A percentile compares a stretch with the other conserved stretches of the same genome.
These are phyloP conservation scores for Eumacrocentrus americanus DNA, from an alignment of 2,888 invertebrate genomes.

Conservation along the genomic window DNA sequence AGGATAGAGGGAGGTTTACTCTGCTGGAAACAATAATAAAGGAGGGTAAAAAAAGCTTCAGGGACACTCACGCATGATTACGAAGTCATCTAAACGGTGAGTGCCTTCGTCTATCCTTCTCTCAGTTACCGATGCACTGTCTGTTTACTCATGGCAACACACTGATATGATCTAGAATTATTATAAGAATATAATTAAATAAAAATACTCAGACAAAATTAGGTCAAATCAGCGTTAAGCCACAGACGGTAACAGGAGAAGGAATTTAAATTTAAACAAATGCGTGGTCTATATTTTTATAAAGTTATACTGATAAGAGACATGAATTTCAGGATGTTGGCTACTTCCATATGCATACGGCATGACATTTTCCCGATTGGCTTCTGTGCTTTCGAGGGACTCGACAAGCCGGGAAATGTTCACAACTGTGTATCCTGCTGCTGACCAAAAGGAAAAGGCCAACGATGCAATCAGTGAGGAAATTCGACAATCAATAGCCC, in stretches of 20 bases:
- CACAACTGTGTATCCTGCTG: not conserved
- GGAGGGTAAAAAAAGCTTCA: conserved; percentile 42
- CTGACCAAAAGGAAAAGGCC: not conserved
- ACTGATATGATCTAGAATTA: conserved; percentile 35
- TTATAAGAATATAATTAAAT: conserved; percentile 9
- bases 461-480: conserved; percentile 24
- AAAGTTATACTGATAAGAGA: not conserved
- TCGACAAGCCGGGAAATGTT: not conserved
- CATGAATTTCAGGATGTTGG: conserved; percentile 48
- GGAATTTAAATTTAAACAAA: conserved; percentile 31
- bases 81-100: conserved; percentile 54
- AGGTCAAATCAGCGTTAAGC: conserved; percentile 36
- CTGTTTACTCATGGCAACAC: conserved; percentile 22
- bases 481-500: conserved; percentile 38
- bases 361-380: conserved; percentile 23
- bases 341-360: conserved; percentile 36
- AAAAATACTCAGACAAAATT: conserved; percentile 13
- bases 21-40: conserved; percentile 34
- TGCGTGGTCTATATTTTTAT: conserved; percentile 1
- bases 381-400: not conserved
- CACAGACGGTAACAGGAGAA: conserved; percentile 46
- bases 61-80: conserved; percentile 45
- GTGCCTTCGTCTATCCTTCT: conserved; percentile 62
- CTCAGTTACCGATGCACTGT: conserved; percentile 48
- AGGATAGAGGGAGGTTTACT: conserved; percentile 58